phyloP scores from a whole-genome alignment of 2,888 invertebrate species.

The Calameuta filiformis region DNA sequence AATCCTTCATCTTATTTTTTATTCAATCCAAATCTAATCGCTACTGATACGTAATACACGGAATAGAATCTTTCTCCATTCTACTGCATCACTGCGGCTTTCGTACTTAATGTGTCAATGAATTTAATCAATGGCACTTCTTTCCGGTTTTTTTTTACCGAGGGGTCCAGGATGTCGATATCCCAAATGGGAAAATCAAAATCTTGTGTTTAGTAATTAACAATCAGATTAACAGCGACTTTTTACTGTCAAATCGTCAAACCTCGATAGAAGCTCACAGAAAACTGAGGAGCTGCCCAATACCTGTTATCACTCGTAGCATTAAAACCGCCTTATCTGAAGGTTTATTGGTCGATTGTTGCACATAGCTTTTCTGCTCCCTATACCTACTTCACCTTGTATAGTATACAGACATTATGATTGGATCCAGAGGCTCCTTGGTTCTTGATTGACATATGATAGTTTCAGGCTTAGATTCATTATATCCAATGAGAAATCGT shows the following conservation, averaged over 20 bases:
- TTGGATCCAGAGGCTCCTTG: no score
- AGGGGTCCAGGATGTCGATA: neutral
- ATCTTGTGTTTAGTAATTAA: neutral
- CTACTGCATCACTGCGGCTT: neutral
- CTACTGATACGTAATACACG: neutral
- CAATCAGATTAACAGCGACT: neutral
- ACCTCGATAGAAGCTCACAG: neutral
- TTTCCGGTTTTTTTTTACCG: neutral
- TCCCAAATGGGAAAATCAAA: neutral
- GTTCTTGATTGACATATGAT: no score
- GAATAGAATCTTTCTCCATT: neutral
- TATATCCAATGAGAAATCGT: neutral
- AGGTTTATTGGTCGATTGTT: constrained; percentile 26
- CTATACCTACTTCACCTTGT: neutral
- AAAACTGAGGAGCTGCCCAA: neutral
- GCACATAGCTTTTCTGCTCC: constrained; percentile 3
- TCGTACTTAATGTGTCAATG: neutral
- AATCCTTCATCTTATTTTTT: neutral
- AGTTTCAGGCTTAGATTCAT: no score
- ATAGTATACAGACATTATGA: no score
- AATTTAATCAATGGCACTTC: neutral
- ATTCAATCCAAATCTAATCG: neutral
- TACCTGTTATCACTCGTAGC: neutral
- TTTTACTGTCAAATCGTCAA: neutral
- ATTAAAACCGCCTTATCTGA: constrained; percentile 22